These are phyloP conservation scores for Phallusia fumigata DNA, from an alignment of 23 tunicate species.

Conservation along the genomic window DNA sequence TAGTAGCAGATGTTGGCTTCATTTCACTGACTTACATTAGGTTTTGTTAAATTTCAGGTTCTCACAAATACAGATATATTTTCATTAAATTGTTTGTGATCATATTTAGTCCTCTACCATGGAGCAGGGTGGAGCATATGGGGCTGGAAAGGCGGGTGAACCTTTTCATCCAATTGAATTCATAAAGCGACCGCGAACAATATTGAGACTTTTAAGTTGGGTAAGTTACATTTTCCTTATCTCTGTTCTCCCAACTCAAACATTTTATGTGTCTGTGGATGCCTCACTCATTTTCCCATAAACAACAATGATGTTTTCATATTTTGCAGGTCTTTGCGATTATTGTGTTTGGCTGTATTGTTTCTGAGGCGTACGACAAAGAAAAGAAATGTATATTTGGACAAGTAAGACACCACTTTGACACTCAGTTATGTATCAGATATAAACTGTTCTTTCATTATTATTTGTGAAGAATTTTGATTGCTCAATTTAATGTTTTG, in stretches of 20 bases:
- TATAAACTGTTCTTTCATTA: too few species aligned
- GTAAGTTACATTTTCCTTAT: slow-evolving; percentile 15
- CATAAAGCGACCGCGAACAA: slow-evolving; percentile 79
- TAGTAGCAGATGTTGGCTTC: too few species aligned
- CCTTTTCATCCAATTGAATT: slow-evolving; percentile 77
- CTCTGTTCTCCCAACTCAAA: background rate
- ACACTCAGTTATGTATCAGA: too few species aligned
- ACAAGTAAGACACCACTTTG: too few species aligned
- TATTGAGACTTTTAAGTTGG: slow-evolving; percentile 72
- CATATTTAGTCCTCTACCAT: slow-evolving; percentile 4
- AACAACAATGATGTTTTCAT: background rate
- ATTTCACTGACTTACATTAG: too few species aligned
- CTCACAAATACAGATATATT: too few species aligned
- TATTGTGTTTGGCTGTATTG: slow-evolving; percentile 90
- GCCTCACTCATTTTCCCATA: background rate
- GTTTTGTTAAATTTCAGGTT: too few species aligned
- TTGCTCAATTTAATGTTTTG: too few species aligned
- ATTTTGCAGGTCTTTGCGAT: slow-evolving; percentile 75
- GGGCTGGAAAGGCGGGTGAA: slow-evolving; percentile 95
- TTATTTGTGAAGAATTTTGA: too few species aligned
- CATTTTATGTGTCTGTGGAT: background rate
- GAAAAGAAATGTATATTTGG: slow-evolving; percentile 59
- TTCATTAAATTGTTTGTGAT: too few species aligned
- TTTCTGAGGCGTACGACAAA: slow-evolving; percentile 68
- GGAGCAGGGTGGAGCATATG: slow-evolving; percentile 91